Evolutionary conservation across 2,113 vertebrate species (phyloP).

Genomic region (Cygnus atratus): DNA sequence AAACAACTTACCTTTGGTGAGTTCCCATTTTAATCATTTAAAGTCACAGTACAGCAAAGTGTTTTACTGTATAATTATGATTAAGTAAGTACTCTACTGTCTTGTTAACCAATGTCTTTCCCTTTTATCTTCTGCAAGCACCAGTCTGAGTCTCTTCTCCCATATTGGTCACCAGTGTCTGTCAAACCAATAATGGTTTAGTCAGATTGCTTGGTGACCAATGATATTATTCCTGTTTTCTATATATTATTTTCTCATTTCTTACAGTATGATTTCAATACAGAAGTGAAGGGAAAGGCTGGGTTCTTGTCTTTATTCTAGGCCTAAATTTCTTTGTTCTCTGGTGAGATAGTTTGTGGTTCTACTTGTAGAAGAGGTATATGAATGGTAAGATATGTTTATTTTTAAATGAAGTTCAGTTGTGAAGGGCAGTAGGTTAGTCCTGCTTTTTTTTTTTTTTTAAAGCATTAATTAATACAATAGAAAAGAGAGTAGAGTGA

Average conservation of each 20-base stretch:
- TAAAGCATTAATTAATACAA: background rate
- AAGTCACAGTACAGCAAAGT: background rate
- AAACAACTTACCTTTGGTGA: background rate
- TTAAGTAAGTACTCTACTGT: background rate
- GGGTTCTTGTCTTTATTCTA: background rate
- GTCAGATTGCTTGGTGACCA: background rate
- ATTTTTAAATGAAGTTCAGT: background rate
- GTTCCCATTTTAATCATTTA: background rate
- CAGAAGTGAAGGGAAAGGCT: background rate
- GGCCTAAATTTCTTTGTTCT: background rate
- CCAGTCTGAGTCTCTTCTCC: background rate
- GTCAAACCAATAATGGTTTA: background rate
- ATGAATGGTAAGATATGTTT: background rate
- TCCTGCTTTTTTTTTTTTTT: background rate
- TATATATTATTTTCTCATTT: background rate
- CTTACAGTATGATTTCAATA: background rate
- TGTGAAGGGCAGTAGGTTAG: background rate
- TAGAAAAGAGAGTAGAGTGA: background rate
- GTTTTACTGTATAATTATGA: background rate
- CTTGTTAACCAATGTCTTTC: background rate
- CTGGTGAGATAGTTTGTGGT: background rate
- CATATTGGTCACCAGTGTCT: background rate
- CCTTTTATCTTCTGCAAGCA: background rate
- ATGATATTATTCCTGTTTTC: background rate
- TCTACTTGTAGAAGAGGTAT: background rate